These are phyloP conservation scores for Polia nebulosa DNA, from an alignment of 2,888 invertebrate genomes.

Conservation along the genomic window DNA sequence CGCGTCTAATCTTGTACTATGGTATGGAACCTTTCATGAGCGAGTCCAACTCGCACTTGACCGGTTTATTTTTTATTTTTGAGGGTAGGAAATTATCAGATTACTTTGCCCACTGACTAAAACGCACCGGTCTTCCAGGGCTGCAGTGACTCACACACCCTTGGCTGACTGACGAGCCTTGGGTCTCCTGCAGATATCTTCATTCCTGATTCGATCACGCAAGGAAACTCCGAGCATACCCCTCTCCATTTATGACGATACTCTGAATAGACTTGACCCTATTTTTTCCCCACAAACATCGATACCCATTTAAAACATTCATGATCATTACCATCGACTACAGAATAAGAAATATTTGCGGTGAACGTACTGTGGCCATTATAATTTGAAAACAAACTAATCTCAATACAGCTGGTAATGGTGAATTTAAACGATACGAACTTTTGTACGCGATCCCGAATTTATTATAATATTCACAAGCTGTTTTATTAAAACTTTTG, in stretches of 20 bases:
- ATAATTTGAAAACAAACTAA: constrained; percentile 59
- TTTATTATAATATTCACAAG: constrained; percentile 25
- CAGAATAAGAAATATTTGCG: constrained; percentile 36
- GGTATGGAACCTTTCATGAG: no score
- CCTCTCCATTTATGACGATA: background rate
- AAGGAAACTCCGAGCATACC: no score
- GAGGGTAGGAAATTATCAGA: no score
- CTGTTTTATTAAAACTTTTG: constrained; percentile 26
- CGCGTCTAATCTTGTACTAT: no score
- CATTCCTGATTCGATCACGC: no score
- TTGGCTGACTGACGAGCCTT: no score
- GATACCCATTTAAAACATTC: constrained; percentile 20
- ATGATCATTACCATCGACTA: constrained; percentile 28
- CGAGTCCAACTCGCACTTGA: no score
- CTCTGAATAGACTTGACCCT: constrained; percentile 32
- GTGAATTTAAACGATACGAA: constrained; percentile 51
- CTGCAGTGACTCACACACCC: no score
- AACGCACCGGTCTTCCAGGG: no score
- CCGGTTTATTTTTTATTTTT: no score
- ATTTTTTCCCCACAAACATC: constrained; percentile 19
- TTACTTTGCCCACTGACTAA: no score
- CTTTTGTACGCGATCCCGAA: constrained; percentile 24
- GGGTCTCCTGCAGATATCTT: no score
- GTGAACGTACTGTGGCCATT: constrained; percentile 59
- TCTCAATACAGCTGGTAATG: constrained; percentile 66